phyloP scores from a whole-genome alignment of 2,888 invertebrate genomes.

The Clivina fossor region DNA sequence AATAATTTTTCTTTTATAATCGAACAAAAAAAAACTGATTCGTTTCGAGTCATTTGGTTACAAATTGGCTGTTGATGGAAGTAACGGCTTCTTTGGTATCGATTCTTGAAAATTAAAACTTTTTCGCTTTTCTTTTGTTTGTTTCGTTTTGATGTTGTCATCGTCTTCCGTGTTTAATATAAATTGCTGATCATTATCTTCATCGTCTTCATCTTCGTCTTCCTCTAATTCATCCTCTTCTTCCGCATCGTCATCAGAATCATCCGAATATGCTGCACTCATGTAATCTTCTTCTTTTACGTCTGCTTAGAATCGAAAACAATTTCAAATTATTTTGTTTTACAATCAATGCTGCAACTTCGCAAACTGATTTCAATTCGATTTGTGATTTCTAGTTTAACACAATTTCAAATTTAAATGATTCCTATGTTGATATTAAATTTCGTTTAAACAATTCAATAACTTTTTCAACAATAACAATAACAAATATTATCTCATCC shows the following conservation, averaged over 20 bases:
- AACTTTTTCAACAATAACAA: too few relatives aligned
- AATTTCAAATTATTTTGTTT: too few relatives aligned
- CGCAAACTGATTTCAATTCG: too few relatives aligned
- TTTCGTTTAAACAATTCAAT: too few relatives aligned
- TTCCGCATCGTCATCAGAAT: constrained; percentile 24
- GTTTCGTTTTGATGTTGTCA: background rate
- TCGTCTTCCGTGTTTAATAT: constrained; percentile 19
- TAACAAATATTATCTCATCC: too few relatives aligned
- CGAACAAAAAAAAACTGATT: background rate
- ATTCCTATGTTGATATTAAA: too few relatives aligned
- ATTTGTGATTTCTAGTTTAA: too few relatives aligned
- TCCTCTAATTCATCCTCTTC: constrained; percentile 27
- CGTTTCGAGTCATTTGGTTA: constrained; percentile 11
- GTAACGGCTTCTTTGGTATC: constrained; percentile 11
- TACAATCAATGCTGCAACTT: too few relatives aligned
- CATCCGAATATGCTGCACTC: constrained; percentile 25
- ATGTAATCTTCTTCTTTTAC: constrained; percentile 12
- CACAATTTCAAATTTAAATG: background rate
- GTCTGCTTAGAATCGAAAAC: background rate
- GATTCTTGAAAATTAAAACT: constrained; percentile 5
- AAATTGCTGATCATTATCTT: constrained; percentile 19
- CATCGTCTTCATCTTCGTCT: constrained; percentile 24
- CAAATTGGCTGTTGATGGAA: constrained; percentile 8
- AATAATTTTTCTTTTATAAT: constrained; percentile 2
- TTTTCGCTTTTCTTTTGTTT: constrained; percentile 9